These are phyloP conservation scores for Fragum sueziense DNA, from an alignment of 2,888 invertebrate genomes.

Conservation along the genomic window DNA sequence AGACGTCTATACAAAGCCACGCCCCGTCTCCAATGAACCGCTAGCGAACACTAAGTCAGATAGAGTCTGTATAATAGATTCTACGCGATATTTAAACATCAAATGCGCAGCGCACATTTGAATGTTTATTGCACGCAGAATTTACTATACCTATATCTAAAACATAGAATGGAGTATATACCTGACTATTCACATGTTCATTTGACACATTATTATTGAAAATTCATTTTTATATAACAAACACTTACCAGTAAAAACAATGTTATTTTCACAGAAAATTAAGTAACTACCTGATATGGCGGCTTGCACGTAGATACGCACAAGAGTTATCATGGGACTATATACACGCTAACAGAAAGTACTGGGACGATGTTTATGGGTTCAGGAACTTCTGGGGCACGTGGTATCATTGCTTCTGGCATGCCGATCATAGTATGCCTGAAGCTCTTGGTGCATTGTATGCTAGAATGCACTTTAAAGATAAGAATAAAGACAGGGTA, in stretches of 20 bases:
- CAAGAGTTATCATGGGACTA: conserved; percentile 84
- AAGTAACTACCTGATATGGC: conserved; percentile 86
- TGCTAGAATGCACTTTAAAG: conserved; percentile 69
- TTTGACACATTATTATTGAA: too few species aligned
- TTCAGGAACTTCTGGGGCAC: conserved; percentile 67
- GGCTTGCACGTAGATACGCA: conserved; percentile 84
- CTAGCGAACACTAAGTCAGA: too few species aligned
- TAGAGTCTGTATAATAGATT: too few species aligned
- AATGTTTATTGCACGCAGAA: too few species aligned
- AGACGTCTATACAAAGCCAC: too few species aligned
- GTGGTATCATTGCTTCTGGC: conserved; percentile 71
- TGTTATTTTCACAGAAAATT: conserved; percentile 82
- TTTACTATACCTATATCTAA: too few species aligned
- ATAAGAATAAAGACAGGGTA: conserved; percentile 72
- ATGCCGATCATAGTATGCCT: conserved; percentile 57
- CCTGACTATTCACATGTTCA: too few species aligned
- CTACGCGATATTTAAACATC: too few species aligned
- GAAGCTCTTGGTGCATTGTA: conserved; percentile 74
- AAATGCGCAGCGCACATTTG: too few species aligned
- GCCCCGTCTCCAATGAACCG: too few species aligned
- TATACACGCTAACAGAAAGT: conserved; percentile 72
- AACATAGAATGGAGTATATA: too few species aligned
- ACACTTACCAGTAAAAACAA: neutral
- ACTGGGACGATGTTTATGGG: conserved; percentile 69
- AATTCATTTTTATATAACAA: too few species aligned